Conservation (phyloP, 2,113 vertebrate species). For the Sebastes schlegelii region DNA sequence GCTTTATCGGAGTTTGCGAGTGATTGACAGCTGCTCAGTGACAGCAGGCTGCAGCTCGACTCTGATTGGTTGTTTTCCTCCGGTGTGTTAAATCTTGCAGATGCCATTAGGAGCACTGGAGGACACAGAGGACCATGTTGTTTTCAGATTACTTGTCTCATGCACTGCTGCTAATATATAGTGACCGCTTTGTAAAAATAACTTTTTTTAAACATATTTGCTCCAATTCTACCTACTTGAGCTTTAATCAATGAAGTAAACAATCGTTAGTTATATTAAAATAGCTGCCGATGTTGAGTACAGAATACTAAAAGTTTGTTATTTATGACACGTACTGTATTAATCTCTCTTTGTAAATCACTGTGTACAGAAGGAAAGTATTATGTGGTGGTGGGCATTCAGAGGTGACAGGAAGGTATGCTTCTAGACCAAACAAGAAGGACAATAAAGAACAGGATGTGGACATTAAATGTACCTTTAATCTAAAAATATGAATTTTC, state of each 20-base stretch:
- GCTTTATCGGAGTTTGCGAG: too few relatives aligned
- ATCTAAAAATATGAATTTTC: conserved; percentile 41
- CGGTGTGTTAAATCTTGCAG: too few relatives aligned
- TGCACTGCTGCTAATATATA: too few relatives aligned
- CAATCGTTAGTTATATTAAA: not conserved
- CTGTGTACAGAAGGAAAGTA: not conserved
- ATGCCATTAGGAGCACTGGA: too few relatives aligned
- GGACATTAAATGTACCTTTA: conserved; percentile 34
- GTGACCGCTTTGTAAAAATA: too few relatives aligned
- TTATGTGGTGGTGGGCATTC: not conserved
- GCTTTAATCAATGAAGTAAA: not conserved
- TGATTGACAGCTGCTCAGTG: too few relatives aligned
- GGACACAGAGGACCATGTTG: too few relatives aligned
- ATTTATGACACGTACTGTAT: not conserved
- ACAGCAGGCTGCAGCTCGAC: too few relatives aligned
- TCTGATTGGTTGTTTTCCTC: too few relatives aligned
- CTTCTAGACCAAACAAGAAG: not conserved
- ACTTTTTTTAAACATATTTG: too few relatives aligned
- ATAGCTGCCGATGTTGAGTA: not conserved
- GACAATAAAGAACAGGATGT: conserved; percentile 11
- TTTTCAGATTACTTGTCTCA: too few relatives aligned
- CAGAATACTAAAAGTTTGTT: not conserved
- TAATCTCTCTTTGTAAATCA: not conserved
- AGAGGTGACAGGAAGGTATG: not conserved
- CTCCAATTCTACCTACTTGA: too few relatives aligned